Evolutionary conservation across 1,140 invertebrate species (phyloP), one percentile per base, ranked within the genome.

Genomic region (Drosophila pachea): DNA sequence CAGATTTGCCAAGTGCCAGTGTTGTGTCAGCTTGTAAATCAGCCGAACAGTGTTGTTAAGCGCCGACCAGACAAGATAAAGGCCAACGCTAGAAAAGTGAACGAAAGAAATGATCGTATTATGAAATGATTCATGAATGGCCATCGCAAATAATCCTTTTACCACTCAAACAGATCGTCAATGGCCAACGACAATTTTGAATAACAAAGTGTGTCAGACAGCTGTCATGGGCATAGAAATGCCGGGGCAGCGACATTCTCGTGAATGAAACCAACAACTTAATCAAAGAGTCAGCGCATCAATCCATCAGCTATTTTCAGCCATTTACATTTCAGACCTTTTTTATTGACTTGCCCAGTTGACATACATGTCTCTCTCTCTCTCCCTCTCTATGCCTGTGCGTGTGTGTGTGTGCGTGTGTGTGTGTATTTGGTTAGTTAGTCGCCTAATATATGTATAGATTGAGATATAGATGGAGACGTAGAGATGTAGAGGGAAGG

Each of bases 21-120:
- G 63, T 72, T 74, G 53, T 82, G 78, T 74, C 74, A 83, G 74
- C 76, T 79, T 84, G 76, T 86, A 84, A 84, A 84, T 84, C 79
- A 79, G 49, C 62, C 63, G 56, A 6, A 14, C 69, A 64, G 48
- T 59, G 64, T 50, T 50, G 48, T 49, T 31, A 60, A 45, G 32
- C 16, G 43, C 50, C 36, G 74, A 22, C 60, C 52, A 58, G 70
- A 78, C 67, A 47, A 66, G 56, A 72, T 63, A 65, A 58, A 47
- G 36, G 22, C 22, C 22, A 3, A 38, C 0, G 12, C 9, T n/a
- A 42, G 22, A 22, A 22, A 22, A 22, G 22, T 22, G 22, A 22
- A 22, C 22, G 22, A 22, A 22, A 1, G 22, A 22, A 22, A 22
- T 22, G 22, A 1, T 22, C 22, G 22, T 22, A 22, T 22, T 22